Conservation (phyloP, 1,140 invertebrate species). For the Liolophura sinensis region DNA sequence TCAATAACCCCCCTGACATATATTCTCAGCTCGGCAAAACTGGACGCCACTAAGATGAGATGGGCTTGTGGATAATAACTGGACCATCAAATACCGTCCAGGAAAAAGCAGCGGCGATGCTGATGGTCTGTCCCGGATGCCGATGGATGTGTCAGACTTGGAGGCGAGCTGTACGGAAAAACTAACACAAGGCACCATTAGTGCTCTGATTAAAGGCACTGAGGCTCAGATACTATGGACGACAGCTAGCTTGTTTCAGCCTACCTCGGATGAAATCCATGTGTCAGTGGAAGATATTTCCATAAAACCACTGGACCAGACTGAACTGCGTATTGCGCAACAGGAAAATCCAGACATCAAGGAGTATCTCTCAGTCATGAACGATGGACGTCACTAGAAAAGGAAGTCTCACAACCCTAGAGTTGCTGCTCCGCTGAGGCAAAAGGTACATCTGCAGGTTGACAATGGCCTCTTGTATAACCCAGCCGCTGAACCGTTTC, state of each 20-base stretch:
- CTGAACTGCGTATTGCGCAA: too few relatives aligned
- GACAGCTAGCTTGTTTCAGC: too few relatives aligned
- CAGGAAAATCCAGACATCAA: too few relatives aligned
- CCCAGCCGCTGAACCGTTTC: too few relatives aligned
- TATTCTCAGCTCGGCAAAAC: conserved; percentile 1
- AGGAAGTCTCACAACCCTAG: neutral
- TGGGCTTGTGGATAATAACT: conserved; percentile 13
- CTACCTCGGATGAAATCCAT: too few relatives aligned
- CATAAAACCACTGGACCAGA: too few relatives aligned
- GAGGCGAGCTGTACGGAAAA: neutral
- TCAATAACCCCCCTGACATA: conserved; percentile 15
- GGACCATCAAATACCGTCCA: conserved; percentile 15
- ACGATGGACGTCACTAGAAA: conserved; percentile 2
- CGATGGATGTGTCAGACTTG: conserved; percentile 3
- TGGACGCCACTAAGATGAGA: conserved; percentile 14
- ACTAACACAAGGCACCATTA: too few relatives aligned
- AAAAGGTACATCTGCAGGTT: conserved; percentile 5
- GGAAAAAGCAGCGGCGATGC: conserved; percentile 13
- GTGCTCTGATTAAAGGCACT: too few relatives aligned
- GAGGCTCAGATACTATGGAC: too few relatives aligned
- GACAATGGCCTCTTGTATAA: neutral
- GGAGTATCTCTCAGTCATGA: too few relatives aligned
- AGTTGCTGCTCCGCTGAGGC: neutral
- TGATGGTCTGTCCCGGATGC: conserved; percentile 9
- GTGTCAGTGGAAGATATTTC: too few relatives aligned